Conservation (phyloP, 92 coral and sea anemone species). For the Zoanthus sansibaricus region DNA sequence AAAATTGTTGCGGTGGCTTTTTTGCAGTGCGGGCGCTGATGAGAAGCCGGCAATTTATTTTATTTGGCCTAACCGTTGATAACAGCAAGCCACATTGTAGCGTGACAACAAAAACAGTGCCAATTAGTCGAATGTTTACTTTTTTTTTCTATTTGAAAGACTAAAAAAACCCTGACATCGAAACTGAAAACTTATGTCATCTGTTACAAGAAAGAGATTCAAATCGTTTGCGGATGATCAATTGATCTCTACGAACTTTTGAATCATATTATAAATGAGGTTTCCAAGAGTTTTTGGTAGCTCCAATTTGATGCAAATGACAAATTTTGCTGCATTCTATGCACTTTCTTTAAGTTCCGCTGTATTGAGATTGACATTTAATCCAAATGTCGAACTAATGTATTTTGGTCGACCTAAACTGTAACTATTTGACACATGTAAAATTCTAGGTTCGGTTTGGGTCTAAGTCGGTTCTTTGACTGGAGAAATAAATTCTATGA, state of each 20-base stretch:
- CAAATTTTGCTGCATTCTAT: background rate
- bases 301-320: background rate
- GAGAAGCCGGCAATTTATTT: too few relatives aligned
- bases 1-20: too few relatives aligned
- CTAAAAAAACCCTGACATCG: background rate
- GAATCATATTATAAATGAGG: background rate
- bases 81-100: background rate
- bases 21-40: too few relatives aligned
- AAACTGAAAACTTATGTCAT: background rate
- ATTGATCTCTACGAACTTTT: background rate
- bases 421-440: background rate
- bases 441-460: background rate
- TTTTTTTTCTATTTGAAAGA: background rate
- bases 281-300: background rate
- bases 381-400: too few relatives aligned
- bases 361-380: too few relatives aligned
- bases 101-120: background rate
- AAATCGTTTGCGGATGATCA: background rate
- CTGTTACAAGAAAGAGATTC: background rate
- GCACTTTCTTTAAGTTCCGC: background rate
- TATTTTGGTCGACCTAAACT: too few relatives aligned
- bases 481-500: too few relatives aligned
- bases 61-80: background rate
- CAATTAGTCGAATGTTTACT: background rate
- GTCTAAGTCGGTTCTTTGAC: too few relatives aligned